phyloP scores from a whole-genome alignment of 2,888 invertebrate genomes.

The Cephus pygmeus region DNA sequence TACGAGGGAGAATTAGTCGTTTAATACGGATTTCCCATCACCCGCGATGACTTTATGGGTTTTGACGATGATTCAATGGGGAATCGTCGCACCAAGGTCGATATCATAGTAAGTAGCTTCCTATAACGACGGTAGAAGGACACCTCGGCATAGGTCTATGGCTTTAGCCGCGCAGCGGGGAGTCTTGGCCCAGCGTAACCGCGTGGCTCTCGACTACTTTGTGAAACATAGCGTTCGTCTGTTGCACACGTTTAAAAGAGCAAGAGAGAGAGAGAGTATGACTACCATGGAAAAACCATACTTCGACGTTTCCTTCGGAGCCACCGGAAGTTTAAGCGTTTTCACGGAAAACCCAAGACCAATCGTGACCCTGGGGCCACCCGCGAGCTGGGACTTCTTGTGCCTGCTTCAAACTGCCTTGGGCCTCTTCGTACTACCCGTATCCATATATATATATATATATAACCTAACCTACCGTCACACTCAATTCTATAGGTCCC shows the following conservation, averaged over 20 bases:
- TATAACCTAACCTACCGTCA: background rate
- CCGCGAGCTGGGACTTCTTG: background rate
- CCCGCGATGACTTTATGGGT: background rate
- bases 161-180: background rate
- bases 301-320: background rate
- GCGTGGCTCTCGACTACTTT: background rate
- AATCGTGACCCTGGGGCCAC: background rate
- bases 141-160: background rate
- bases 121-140: background rate
- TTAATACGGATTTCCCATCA: background rate
- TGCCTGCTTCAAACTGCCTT: background rate
- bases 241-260: background rate
- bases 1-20: background rate
- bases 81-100: background rate
- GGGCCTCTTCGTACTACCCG: too few species aligned
- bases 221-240: background rate
- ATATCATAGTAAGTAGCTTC: background rate
- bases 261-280: slow-evolving; percentile 5
- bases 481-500: background rate
- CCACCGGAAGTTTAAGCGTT: background rate
- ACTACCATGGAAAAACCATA: background rate
- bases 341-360: background rate
- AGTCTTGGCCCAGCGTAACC: background rate
- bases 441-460: background rate
- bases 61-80: background rate